Base-by-base conservation (phyloP, 2,797 vertebrate genomes). In the Babyrousa celebensis region DNA sequence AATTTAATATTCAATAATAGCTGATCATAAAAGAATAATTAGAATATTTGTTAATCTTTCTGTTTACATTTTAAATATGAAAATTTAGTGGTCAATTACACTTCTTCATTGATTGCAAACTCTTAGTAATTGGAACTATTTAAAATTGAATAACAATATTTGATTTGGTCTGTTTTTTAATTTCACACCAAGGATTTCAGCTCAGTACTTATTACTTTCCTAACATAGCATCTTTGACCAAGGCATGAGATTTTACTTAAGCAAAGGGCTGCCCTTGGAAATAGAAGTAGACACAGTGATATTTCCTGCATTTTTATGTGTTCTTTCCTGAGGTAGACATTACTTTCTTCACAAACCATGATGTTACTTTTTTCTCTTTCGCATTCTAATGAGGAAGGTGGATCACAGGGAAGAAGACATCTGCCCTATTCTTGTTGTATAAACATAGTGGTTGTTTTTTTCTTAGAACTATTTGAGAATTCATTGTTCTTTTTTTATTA, bases 1-100 rank as follows among this genome's bases (percentile, higher is more conserved):
- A 71, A 75, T 85, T 79, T 78, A 90, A 48, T 62, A 70, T 20
- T n/a, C 68, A 95, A 82, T 32, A 96, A 85, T 74, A 93, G 85
- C 29, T 90, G 56, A 89, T 82, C 71, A 89, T 17, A 27, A 91
- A 84, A 70, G 18, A 87, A 70, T 94, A 79, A 80, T 52, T 62
- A 12, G 20, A 85, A 78, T 88, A 48, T 82, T 75, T 88, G 40
- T 84, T 85, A 92, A 82, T 60, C 18, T 3, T 92, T 54, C 18
- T 90, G 20, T 83, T 94, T 75, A 63, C 2, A 80, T 79, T 77
- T 77, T 54, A 82, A 48, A 77, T 85, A 72, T 82, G 74, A 93
- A 94, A 94, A 82, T 62, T 65, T 75, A 71, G 16, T 67, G 40
- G 58, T 88, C 70, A 75, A 48, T 85, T 75, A 52, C 1, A 71